A percentile compares a stretch with the other conserved stretches of the same genome.
These are phyloP conservation scores for Halocynthia roretzi DNA, from an alignment of 23 tunicate species.

Conservation along the genomic window DNA sequence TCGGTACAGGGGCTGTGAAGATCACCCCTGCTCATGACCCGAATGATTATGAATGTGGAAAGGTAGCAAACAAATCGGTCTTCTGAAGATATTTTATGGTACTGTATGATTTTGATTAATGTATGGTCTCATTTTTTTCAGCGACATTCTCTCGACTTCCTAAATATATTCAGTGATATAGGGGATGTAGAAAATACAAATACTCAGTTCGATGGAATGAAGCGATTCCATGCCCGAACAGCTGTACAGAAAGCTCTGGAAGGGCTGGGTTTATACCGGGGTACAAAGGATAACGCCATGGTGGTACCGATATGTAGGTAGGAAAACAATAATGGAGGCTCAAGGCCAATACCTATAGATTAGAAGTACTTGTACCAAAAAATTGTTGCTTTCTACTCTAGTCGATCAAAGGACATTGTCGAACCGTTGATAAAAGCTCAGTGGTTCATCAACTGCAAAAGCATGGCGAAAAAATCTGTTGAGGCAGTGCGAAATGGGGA, in stretches of 20 bases:
- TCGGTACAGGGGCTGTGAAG: constrained; percentile 98
- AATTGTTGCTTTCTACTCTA: not conserved
- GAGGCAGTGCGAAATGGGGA: constrained; percentile 83
- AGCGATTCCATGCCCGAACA: constrained; percentile 80
- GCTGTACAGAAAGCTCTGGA: constrained; percentile 74
- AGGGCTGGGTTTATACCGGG: constrained; percentile 53
- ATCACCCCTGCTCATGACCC: constrained; percentile 98
- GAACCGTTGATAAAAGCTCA: constrained; percentile 97
- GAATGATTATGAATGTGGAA: constrained; percentile 97
- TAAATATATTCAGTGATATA: constrained; percentile 71
- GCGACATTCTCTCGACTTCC: constrained; percentile 69
- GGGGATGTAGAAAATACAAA: constrained; percentile 72
- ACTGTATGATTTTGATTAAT: not conserved
- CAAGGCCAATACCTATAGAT: not conserved
- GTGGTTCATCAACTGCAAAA: constrained; percentile 98
- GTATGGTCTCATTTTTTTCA: not conserved
- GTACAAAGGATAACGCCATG: constrained; percentile 93
- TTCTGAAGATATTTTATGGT: not conserved
- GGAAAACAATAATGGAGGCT: not conserved
- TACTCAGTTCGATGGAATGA: constrained; percentile 95
- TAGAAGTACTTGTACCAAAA: not conserved
- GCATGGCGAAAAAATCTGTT: constrained; percentile 56
- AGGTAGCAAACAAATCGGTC: constrained; percentile 25
- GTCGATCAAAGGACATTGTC: constrained; percentile 90
- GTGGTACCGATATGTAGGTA: constrained; percentile 95